Evolutionary conservation across 2,888 invertebrate genomes (phyloP).

Genomic region (Parascotia fuliginaria): DNA sequence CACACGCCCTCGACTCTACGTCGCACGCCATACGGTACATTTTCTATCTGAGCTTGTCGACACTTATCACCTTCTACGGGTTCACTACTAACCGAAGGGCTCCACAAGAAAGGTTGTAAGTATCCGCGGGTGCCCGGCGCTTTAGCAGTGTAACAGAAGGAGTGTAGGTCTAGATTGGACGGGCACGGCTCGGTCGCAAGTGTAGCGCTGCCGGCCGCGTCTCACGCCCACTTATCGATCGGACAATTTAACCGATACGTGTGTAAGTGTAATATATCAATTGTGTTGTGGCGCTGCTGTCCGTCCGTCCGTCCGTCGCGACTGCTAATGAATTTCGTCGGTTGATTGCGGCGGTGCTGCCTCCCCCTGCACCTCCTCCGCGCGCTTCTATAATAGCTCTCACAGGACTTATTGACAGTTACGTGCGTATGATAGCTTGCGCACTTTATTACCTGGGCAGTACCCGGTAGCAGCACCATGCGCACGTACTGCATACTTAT

Average conservation of each 20-base stretch:
- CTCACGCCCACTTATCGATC: slow-evolving; percentile 79
- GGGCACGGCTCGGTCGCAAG: slow-evolving; percentile 14
- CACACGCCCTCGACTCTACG: slow-evolving; percentile 6
- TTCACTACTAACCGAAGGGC: neutral
- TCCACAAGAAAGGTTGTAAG: slow-evolving; percentile 26
- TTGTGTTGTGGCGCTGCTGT: slow-evolving; percentile 48
- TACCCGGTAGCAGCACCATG: slow-evolving; percentile 11
- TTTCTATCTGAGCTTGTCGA: slow-evolving; percentile 6
- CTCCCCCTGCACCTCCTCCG: slow-evolving; percentile 6
- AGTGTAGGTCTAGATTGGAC: slow-evolving; percentile 17
- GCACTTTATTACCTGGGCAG: slow-evolving; percentile 27
- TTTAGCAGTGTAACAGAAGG: neutral
- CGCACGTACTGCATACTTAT: slow-evolving; percentile 5
- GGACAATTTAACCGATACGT: slow-evolving; percentile 75
- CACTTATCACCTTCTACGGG: slow-evolving; percentile 18
- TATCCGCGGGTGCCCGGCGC: slow-evolving; percentile 3
- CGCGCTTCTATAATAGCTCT: neutral
- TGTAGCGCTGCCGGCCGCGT: slow-evolving; percentile 32
- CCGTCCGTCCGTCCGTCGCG: slow-evolving; percentile 55
- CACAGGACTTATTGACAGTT: slow-evolving; percentile 47
- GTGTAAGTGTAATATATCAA: slow-evolving; percentile 74
- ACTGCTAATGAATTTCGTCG: slow-evolving; percentile 51
- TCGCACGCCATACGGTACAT: slow-evolving; percentile 2
- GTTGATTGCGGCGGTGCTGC: slow-evolving; percentile 35
- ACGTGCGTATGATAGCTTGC: slow-evolving; percentile 36